phyloP scores from a whole-genome alignment of 2,888 invertebrate species.

The Bruchidius siliquastri region DNA sequence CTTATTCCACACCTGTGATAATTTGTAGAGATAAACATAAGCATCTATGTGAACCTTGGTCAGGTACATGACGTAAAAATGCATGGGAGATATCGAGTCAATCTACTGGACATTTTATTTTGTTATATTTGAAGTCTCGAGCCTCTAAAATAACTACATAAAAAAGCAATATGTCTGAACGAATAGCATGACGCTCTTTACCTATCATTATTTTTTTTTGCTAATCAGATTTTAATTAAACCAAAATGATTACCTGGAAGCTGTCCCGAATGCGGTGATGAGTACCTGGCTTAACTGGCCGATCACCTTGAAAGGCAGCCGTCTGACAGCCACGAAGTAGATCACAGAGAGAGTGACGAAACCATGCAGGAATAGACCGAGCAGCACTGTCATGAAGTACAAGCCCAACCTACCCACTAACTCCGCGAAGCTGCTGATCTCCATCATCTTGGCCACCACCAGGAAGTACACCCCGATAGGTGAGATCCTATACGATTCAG shows the following conservation, averaged over 20 bases:
- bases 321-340: constrained; percentile 76
- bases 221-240: too few relatives aligned
- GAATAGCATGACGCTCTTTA: background rate
- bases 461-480: constrained; percentile 86
- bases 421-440: constrained; percentile 79
- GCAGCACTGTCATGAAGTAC: constrained; percentile 88
- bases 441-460: constrained; percentile 86
- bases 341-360: constrained; percentile 84
- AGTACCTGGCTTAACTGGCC: constrained; percentile 84
- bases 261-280: constrained; percentile 94
- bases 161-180: too few relatives aligned
- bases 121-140: too few relatives aligned
- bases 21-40: too few relatives aligned
- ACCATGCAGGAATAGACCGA: constrained; percentile 90
- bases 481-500: constrained; percentile 65
- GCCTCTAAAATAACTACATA: too few relatives aligned
- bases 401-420: constrained; percentile 83
- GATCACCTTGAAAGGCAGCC: constrained; percentile 76
- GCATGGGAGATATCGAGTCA: too few relatives aligned
- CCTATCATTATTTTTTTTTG: background rate
- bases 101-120: too few relatives aligned
- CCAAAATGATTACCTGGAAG: constrained; percentile 63
- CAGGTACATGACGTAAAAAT: too few relatives aligned
- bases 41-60: too few relatives aligned
- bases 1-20: too few relatives aligned